phyloP scores from a whole-genome alignment of 2,113 vertebrate species.

The Hippocampus guttulatus region DNA sequence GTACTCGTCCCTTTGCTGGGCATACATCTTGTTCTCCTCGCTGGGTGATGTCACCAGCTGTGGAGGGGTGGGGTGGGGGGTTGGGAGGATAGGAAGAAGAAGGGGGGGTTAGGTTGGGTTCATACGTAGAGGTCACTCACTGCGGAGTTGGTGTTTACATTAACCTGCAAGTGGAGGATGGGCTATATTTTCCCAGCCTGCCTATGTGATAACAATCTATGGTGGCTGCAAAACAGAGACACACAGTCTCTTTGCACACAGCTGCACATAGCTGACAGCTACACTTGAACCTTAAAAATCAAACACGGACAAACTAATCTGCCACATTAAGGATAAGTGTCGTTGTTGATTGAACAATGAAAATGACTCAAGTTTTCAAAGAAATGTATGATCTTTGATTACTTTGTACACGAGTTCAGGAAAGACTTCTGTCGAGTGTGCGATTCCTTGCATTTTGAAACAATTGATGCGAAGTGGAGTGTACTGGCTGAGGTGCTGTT shows the following conservation, averaged over 20 bases:
- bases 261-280: slow-evolving; percentile 18
- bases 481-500: no score
- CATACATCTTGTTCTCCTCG: slow-evolving; percentile 85
- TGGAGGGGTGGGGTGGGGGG: not conserved
- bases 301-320: not conserved
- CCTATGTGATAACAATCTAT: slow-evolving; percentile 45
- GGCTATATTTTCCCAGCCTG: slow-evolving; percentile 31
- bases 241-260: slow-evolving; percentile 40
- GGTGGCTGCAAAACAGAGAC: slow-evolving; percentile 42
- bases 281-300: not conserved
- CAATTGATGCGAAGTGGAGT: no score
- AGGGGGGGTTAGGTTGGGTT: not conserved
- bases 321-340: no score
- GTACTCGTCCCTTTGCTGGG: slow-evolving; percentile 92
- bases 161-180: slow-evolving; percentile 28
- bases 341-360: no score
- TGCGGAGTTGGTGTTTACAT: slow-evolving; percentile 43
- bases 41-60: slow-evolving; percentile 91
- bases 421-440: no score
- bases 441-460: no score
- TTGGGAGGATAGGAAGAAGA: slow-evolving; percentile 13
- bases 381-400: no score
- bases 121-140: slow-evolving; percentile 3
- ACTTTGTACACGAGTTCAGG: no score
- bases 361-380: no score